phyloP scores from a whole-genome alignment of 2,888 invertebrate genomes.

The Frankliniella intonsa region DNA sequence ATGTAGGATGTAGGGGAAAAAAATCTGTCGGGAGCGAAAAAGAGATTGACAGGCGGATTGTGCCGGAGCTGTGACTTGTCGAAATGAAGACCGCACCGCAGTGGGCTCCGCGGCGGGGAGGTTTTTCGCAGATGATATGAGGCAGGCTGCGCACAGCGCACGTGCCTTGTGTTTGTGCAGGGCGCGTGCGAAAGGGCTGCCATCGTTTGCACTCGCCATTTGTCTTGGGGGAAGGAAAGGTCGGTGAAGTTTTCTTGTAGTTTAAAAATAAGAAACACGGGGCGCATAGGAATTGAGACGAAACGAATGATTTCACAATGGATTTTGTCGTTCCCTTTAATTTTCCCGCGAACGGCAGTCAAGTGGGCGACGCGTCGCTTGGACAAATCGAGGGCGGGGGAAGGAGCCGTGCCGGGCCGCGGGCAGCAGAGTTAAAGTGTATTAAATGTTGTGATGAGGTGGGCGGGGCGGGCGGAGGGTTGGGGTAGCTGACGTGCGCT shows the following conservation, averaged over 20 bases:
- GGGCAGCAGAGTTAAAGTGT: not conserved
- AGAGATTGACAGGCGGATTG: conserved; percentile 9
- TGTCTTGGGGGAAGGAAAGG: too few relatives aligned
- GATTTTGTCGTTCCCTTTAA: too few relatives aligned
- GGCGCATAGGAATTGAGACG: not conserved
- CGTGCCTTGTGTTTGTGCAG: not conserved
- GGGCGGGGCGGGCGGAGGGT: not conserved
- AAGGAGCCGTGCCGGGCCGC: too few relatives aligned
- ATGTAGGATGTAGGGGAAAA: too few relatives aligned
- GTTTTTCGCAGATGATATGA: not conserved
- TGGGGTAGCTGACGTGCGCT: not conserved
- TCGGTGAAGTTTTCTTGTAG: not conserved
- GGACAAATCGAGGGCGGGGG: too few relatives aligned
- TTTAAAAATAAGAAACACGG: not conserved
- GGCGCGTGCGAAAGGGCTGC: not conserved
- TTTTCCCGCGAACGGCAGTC: too few relatives aligned
- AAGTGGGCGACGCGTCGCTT: too few relatives aligned
- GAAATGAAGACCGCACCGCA: not conserved
- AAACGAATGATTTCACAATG: too few relatives aligned
- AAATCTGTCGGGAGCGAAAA: not conserved
- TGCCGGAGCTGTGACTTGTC: conserved; percentile 16
- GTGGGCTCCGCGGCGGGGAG: not conserved
- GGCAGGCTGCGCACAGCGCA: not conserved
- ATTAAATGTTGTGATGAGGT: not conserved
- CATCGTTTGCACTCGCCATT: not conserved